These are phyloP conservation scores for Natator depressus DNA, from an alignment of 2,113 vertebrate genomes.

Conservation along the genomic window DNA sequence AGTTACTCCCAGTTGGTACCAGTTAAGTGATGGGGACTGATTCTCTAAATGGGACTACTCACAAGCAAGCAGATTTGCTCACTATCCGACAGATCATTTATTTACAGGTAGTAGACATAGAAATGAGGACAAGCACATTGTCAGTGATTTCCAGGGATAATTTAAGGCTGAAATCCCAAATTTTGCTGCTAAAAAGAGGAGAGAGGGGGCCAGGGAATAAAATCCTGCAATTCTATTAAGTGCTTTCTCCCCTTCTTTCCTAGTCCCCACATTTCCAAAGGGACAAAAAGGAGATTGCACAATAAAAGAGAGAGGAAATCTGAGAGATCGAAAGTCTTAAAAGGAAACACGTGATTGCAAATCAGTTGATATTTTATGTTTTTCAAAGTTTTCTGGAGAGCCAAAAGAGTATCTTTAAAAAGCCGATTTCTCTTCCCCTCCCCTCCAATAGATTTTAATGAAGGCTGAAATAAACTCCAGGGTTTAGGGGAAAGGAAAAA, in stretches of 20 bases:
- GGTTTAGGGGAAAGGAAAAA: neutral
- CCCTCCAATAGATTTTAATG: neutral
- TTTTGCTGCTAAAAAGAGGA: slow-evolving; percentile 31
- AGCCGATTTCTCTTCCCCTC: neutral
- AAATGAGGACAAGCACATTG: slow-evolving; percentile 30
- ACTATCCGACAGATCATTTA: neutral
- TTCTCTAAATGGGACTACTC: neutral
- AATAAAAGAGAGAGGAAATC: slow-evolving; percentile 40
- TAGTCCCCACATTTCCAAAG: slow-evolving; percentile 56
- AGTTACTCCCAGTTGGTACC: slow-evolving; percentile 18
- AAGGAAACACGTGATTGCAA: slow-evolving; percentile 33
- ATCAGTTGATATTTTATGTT: slow-evolving; percentile 45
- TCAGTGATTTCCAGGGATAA: slow-evolving; percentile 9
- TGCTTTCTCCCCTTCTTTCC: slow-evolving; percentile 40
- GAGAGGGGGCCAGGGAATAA: slow-evolving; percentile 11
- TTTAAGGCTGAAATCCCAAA: slow-evolving; percentile 48
- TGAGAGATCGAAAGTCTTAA: slow-evolving; percentile 35
- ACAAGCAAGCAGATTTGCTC: neutral
- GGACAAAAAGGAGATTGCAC: slow-evolving; percentile 18
- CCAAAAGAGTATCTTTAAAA: slow-evolving; percentile 22
- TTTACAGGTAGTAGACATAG: neutral
- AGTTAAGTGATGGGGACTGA: neutral
- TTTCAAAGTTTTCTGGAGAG: slow-evolving; percentile 5
- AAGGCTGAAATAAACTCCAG: neutral
- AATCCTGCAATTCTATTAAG: slow-evolving; percentile 29